Conservation (phyloP, 2,797 vertebrate species). For the Fundulus diaphanus region DNA sequence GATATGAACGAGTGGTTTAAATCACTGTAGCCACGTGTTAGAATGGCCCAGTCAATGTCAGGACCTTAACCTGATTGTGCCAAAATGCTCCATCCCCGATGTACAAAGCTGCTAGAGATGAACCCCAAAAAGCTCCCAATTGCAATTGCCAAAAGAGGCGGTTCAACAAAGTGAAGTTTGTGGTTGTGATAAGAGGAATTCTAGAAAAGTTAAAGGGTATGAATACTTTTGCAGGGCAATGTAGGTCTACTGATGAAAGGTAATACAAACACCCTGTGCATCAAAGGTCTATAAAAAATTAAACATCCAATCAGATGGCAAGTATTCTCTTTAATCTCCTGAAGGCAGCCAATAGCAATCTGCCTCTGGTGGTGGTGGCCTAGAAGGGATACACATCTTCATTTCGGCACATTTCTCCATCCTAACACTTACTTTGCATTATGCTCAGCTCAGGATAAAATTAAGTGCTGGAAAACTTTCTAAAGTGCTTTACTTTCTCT, state of each 20-base stretch:
- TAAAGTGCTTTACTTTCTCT: slow-evolving; percentile 52
- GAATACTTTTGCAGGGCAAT: not conserved
- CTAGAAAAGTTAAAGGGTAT: not conserved
- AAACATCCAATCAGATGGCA: slow-evolving; percentile 86
- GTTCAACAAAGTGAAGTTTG: not conserved
- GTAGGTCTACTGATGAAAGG: slow-evolving; percentile 76
- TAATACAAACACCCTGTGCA: slow-evolving; percentile 76
- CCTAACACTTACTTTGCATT: slow-evolving; percentile 81
- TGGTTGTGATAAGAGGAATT: not conserved
- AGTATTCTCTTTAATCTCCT: slow-evolving; percentile 87
- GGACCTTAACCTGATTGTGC: not conserved
- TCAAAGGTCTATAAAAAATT: slow-evolving; percentile 84
- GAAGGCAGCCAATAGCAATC: slow-evolving; percentile 83
- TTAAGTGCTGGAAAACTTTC: slow-evolving; percentile 69
- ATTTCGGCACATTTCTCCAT: slow-evolving; percentile 69
- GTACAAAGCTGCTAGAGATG: not conserved
- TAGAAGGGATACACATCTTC: slow-evolving; percentile 72
- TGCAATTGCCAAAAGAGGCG: not conserved
- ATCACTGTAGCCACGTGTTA: not conserved
- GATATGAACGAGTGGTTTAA: no score
- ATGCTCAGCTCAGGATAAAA: slow-evolving; percentile 78
- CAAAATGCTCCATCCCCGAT: not conserved
- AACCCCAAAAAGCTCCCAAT: not conserved
- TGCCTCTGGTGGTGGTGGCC: slow-evolving; percentile 74
- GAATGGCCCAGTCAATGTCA: not conserved